Percentiles rank a stretch among this genome's conserved stretches.
Conservation (phyloP, 2,888 invertebrate genomes). For the Drosophila helvetica region DNA sequence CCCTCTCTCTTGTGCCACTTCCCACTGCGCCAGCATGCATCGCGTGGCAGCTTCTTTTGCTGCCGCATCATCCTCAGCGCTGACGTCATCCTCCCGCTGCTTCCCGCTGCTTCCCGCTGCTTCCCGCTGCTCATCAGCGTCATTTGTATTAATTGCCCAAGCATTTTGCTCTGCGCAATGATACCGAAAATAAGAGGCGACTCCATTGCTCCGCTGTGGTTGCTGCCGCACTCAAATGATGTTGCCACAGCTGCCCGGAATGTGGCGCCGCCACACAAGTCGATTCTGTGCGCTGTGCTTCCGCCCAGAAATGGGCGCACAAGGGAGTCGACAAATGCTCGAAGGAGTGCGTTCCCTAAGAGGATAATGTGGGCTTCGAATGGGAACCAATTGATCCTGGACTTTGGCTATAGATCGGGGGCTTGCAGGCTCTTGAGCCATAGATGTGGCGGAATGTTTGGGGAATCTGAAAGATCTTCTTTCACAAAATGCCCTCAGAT, state of each 20-base stretch:
- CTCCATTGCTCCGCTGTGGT: constrained; percentile 19
- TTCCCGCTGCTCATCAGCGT: constrained; percentile 66
- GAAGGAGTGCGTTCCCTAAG: no score
- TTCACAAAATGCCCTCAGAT: no score
- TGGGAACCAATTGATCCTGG: no score
- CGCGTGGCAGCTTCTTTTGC: constrained; percentile 40
- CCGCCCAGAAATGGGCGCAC: constrained; percentile 4
- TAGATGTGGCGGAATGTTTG: no score
- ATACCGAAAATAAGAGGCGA: constrained; percentile 67
- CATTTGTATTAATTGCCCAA: constrained; percentile 79
- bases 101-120: no score
- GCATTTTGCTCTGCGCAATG: constrained; percentile 72
- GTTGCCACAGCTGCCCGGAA: constrained; percentile 47
- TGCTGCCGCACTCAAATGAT: constrained; percentile 5
- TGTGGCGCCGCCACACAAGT: constrained; percentile 47
- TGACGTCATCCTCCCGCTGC: constrained; percentile 53
- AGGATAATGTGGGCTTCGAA: no score
- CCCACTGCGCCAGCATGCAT: constrained; percentile 28
- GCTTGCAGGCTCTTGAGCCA: no score
- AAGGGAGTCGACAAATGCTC: no score
- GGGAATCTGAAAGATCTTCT: no score
- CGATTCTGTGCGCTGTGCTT: background rate
- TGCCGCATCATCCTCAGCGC: background rate
- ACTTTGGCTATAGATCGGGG: no score
- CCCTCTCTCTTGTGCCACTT: background rate